Percentiles rank a stretch among this genome's conserved stretches.
Evolutionary conservation across 2,797 vertebrate genomes (phyloP).

Genomic region (Dromococcyx pavoninus): DNA sequence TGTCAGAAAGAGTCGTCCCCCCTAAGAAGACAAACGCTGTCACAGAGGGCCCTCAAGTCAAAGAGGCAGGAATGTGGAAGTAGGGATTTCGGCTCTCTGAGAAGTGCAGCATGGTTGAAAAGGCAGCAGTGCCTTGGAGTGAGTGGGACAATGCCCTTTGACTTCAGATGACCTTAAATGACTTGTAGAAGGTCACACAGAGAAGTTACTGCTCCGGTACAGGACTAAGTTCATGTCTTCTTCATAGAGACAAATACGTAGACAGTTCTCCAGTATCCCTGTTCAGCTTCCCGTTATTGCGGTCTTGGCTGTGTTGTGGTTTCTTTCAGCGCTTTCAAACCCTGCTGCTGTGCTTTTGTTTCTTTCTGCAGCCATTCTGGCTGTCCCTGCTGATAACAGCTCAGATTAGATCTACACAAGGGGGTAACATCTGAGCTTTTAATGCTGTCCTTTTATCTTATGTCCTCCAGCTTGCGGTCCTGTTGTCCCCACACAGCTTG

Average conservation of each 20-base stretch:
- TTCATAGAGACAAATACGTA: not conserved
- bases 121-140: not conserved
- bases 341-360: conserved; percentile 11
- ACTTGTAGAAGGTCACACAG: not conserved
- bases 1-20: not conserved
- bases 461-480: conserved; percentile 40
- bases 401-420: conserved; percentile 6
- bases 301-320: not conserved
- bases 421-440: conserved; percentile 42
- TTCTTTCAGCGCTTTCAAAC: not conserved
- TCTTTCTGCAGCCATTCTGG: not conserved
- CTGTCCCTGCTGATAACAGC: conserved; percentile 16
- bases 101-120: not conserved
- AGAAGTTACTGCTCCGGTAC: not conserved
- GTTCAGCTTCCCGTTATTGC: not conserved
- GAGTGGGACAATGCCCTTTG: not conserved
- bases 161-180: not conserved
- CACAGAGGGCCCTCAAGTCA: not conserved
- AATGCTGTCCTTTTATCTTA: conserved; percentile 42
- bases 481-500: conserved; percentile 33
- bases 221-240: not conserved
- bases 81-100: not conserved
- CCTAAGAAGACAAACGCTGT: not conserved
- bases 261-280: not conserved
- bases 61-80: not conserved